phyloP scores from a whole-genome alignment of 2,113 vertebrate genomes.

The Todiramphus chloris region DNA sequence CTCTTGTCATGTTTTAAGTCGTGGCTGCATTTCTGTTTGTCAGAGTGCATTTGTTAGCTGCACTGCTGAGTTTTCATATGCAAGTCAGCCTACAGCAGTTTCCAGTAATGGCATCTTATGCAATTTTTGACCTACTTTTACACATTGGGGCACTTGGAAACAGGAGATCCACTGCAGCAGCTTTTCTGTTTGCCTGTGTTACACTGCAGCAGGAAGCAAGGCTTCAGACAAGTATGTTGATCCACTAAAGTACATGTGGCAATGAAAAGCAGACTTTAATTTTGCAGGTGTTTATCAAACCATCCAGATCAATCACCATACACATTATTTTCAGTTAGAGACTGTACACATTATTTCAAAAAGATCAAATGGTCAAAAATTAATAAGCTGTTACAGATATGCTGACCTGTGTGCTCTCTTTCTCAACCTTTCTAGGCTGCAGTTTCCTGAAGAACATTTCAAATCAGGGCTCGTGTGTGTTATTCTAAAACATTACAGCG shows the following conservation, averaged over 20 bases:
- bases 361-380: not conserved
- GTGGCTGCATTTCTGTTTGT: slow-evolving; percentile 40
- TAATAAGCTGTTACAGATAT: not conserved
- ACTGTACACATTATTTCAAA: not conserved
- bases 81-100: slow-evolving; percentile 61
- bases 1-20: slow-evolving; percentile 11
- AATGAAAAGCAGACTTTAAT: not conserved
- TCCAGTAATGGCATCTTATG: slow-evolving; percentile 59
- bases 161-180: not conserved
- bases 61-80: slow-evolving; percentile 36
- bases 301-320: not conserved
- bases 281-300: not conserved
- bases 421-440: not conserved
- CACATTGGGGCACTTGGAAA: not conserved
- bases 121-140: slow-evolving; percentile 66
- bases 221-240: not conserved
- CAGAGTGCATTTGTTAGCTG: slow-evolving; percentile 46
- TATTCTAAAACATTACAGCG: not conserved
- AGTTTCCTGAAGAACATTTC: not conserved
- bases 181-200: not conserved
- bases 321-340: not conserved
- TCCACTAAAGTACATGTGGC: not conserved
- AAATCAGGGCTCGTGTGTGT: too few species aligned
- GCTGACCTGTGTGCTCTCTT: not conserved
- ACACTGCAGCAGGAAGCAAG: not conserved